phyloP scores from a whole-genome alignment of 2,113 vertebrate genomes.

The Nipponia nippon region DNA sequence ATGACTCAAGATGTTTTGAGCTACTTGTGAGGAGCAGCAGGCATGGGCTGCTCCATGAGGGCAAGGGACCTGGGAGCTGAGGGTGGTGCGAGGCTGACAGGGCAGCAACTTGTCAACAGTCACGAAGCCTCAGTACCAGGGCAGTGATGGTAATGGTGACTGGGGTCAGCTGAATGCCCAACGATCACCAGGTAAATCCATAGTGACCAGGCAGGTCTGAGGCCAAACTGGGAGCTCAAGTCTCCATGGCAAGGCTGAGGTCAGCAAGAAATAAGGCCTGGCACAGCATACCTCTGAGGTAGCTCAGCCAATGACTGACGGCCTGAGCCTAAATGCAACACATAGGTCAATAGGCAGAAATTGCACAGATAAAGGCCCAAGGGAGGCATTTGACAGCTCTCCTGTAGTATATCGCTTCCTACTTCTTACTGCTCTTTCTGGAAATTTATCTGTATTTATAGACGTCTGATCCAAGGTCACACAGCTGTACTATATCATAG shows the following conservation, averaged over 20 bases:
- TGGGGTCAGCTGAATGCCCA: not conserved
- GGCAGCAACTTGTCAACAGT: not conserved
- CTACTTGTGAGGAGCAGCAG: not conserved
- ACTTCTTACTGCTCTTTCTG: not conserved
- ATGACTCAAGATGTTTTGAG: not conserved
- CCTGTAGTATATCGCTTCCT: not conserved
- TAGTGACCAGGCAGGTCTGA: not conserved
- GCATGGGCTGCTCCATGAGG: not conserved
- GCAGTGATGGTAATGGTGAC: not conserved
- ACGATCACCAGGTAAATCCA: not conserved
- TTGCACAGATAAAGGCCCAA: not conserved
- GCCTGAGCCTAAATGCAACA: not conserved
- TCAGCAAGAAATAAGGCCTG: not conserved
- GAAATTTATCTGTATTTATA: not conserved
- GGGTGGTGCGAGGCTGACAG: not conserved
- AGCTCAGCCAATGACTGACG: not conserved
- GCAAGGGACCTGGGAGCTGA: not conserved
- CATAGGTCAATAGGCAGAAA: not conserved
- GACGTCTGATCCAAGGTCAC: not conserved
- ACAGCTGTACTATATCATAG: not conserved
- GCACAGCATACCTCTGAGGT: not conserved
- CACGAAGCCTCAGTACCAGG: accelerated
- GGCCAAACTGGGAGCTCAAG: not conserved
- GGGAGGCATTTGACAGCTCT: not conserved
- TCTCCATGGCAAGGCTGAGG: not conserved